A percentile compares a stretch with the other conserved stretches of the same genome.
phyloP scores from a whole-genome alignment of 2,797 vertebrate genomes.

The Pseudochromis fuscus region DNA sequence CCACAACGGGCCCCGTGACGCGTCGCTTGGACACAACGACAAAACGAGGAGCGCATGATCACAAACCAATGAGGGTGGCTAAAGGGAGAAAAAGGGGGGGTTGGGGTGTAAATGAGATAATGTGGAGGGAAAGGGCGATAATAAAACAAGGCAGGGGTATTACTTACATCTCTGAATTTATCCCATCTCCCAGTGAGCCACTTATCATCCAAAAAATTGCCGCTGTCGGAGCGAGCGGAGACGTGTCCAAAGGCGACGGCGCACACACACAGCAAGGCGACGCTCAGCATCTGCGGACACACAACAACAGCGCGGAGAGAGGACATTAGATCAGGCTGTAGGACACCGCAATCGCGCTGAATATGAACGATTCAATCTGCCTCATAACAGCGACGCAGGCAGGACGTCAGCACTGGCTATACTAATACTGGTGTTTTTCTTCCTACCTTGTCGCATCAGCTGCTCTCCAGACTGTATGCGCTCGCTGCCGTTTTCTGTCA shows the following conservation, averaged over 20 bases:
- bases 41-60: slow-evolving; percentile 78
- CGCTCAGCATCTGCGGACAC: slow-evolving; percentile 86
- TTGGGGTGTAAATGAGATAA: slow-evolving; percentile 44
- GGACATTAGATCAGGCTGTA: slow-evolving; percentile 56
- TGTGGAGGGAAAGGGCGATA: slow-evolving; percentile 1
- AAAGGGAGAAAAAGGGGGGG: neutral
- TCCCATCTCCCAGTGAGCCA: slow-evolving; percentile 96
- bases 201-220: slow-evolving; percentile 97
- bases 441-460: slow-evolving; percentile 82
- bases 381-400: neutral
- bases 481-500: slow-evolving; percentile 76
- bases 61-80: slow-evolving; percentile 54
- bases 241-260: slow-evolving; percentile 87
- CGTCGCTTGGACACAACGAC: slow-evolving; percentile 63
- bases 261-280: slow-evolving; percentile 89
- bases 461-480: slow-evolving; percentile 72
- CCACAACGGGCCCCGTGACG: slow-evolving; percentile 68
- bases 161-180: slow-evolving; percentile 96
- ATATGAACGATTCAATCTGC: neutral
- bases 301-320: slow-evolving; percentile 70
- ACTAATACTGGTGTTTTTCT: neutral
- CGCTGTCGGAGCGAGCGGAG: slow-evolving; percentile 89
- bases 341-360: slow-evolving; percentile 26
- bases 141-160: slow-evolving; percentile 7
- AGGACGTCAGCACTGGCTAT: neutral